Base-by-base conservation (phyloP, 2,888 invertebrate genomes). In the Brachyopa scutellaris region DNA sequence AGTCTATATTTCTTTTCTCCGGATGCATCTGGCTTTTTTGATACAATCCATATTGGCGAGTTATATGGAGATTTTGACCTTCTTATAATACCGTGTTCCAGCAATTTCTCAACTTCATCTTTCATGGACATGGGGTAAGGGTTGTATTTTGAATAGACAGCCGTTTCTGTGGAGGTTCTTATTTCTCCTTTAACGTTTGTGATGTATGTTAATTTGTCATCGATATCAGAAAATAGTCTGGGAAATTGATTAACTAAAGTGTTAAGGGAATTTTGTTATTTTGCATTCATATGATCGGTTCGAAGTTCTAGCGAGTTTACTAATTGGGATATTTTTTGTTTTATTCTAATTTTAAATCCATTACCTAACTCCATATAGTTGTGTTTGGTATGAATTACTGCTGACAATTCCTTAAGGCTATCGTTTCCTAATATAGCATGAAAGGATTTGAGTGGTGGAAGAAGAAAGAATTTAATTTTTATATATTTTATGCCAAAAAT, bases 381-480 rank as follows among this genome's bases (percentile, higher is more conserved):
- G 15, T 84, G 17, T 17, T 57, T 29, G 9, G 47, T 29, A 38
- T 64, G 29, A 29, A 73, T 59, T 8, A 61, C 17, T 13, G 77
- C 61, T 19, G 31, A 49, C 9, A 80, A 8, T 33, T 57, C 6
- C 26, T 74, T 79, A 0, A 74, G 33, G 4, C 23, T 69, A 15
- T 84, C 78, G 13, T 78, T 62, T 1, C 84, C 74, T 5, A 84
- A 64, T 3, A 84, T 78, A 1, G 53, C 67, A n/a, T 67, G 5
- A 13, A 74, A 62, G 7, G 73, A 36, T n/a, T 36, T 49, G 4
- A 78, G 38, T 8, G 33, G 51, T 7, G 69, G 64, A 5, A 80
- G 33, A 11, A 66, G 49, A 11, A 82, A 74, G 8, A 74, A 74
- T 70, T 78, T 73, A 7, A 72, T 15, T 51, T 73, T 70, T 49